These are phyloP conservation scores for Pimephales promelas DNA, from an alignment of 2,113 vertebrate genomes.

Conservation along the genomic window DNA sequence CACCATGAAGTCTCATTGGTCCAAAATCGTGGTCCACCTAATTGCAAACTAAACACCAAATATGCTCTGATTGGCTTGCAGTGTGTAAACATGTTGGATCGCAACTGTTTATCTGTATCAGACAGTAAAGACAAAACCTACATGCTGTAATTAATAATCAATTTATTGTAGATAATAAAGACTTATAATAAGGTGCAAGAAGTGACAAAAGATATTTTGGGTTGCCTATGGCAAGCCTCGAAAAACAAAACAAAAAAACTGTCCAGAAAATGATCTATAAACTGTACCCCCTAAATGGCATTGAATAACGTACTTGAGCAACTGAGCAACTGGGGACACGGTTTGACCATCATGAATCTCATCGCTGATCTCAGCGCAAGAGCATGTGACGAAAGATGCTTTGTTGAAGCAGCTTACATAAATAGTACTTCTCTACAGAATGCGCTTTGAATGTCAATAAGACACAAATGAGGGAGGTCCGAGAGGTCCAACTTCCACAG, in stretches of 20 bases:
- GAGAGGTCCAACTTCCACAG: constrained; percentile 55
- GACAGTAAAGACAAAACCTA: not conserved
- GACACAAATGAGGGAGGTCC: constrained; percentile 57
- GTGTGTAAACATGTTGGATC: not conserved
- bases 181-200: not conserved
- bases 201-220: not conserved
- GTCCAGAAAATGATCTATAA: no score
- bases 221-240: not conserved
- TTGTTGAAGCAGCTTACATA: constrained; percentile 64
- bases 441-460: constrained; percentile 68
- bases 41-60: not conserved
- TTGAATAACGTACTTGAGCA: not conserved
- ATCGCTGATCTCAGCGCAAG: constrained; percentile 38
- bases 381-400: constrained; percentile 66
- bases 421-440: constrained; percentile 59
- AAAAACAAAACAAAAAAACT: not conserved
- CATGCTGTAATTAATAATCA: not conserved
- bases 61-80: not conserved
- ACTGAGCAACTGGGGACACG: not conserved
- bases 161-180: not conserved
- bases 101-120: not conserved
- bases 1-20: not conserved
- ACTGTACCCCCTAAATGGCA: not conserved
- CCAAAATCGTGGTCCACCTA: not conserved
- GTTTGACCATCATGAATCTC: constrained; percentile 47